Conservation (phyloP, 2,797 vertebrate genomes). For the Phoebastria nigripes region DNA sequence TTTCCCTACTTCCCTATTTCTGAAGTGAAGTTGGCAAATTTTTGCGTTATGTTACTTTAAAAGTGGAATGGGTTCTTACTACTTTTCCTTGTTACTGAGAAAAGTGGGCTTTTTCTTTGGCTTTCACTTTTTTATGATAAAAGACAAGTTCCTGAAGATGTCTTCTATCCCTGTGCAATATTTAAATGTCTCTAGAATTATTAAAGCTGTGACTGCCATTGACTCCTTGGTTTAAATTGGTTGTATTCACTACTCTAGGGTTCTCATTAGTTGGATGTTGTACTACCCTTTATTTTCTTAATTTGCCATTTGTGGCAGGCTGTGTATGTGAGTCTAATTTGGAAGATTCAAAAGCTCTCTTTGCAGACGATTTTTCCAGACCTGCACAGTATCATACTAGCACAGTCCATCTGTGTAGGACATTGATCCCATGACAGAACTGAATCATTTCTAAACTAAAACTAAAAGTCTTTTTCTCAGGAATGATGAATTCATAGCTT, state of each 20-base stretch:
- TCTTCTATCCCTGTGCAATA: background rate
- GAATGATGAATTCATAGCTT: background rate
- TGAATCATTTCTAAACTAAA: background rate
- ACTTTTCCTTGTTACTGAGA: background rate
- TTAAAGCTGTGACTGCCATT: background rate
- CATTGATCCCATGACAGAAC: background rate
- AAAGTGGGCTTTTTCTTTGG: background rate
- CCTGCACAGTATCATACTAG: background rate
- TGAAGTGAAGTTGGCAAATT: background rate
- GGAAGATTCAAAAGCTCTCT: background rate
- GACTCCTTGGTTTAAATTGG: constrained; percentile 5
- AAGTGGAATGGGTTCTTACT: background rate
- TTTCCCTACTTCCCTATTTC: background rate
- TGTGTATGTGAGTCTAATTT: background rate
- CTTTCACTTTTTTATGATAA: background rate
- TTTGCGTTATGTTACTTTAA: background rate
- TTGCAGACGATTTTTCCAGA: background rate
- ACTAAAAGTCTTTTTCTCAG: background rate
- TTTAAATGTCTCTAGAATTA: background rate
- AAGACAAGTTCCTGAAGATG: background rate
- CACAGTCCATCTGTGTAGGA: background rate
- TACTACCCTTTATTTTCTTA: constrained; percentile 16
- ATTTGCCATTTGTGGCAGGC: background rate
- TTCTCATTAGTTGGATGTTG: constrained; percentile 35
- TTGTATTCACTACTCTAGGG: background rate